Evolutionary conservation across 2,888 invertebrate species (phyloP).

Genomic region (Blera fallax): DNA sequence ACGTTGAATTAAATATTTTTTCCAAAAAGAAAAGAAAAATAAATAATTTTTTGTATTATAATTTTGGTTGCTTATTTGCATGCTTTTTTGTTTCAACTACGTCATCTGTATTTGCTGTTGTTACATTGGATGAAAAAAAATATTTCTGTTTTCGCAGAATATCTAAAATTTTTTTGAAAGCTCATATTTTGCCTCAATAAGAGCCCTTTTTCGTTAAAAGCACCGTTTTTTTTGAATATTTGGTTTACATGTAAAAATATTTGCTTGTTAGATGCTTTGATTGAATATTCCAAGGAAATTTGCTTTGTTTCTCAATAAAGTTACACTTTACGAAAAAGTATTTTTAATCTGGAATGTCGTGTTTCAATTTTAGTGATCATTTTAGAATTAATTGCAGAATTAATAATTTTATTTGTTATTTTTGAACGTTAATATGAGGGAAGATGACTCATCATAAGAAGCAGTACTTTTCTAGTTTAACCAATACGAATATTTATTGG

Average conservation of each 20-base stretch:
- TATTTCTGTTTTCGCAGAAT: neutral
- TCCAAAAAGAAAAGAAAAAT: neutral
- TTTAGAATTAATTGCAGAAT: neutral
- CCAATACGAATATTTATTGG: no score
- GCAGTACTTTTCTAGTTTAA: no score
- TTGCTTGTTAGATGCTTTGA: neutral
- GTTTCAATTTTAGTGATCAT: neutral
- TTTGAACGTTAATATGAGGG: no score
- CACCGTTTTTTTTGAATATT: neutral
- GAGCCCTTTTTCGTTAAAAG: neutral
- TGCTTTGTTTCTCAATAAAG: conserved; percentile 16
- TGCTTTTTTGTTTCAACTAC: neutral
- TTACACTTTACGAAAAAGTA: neutral
- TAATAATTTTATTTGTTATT: no score
- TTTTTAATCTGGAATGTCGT: neutral
- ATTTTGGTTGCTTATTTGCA: conserved; percentile 34
- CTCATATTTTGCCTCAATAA: neutral
- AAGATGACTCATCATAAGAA: no score
- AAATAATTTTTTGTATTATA: conserved; percentile 37
- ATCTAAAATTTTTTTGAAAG: no score
- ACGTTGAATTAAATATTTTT: conserved; percentile 3
- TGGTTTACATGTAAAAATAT: neutral
- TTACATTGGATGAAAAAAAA: neutral
- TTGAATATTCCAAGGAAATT: conserved; percentile 4
- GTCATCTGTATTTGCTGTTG: neutral